Percentiles rank a stretch among this genome's conserved stretches.
These are phyloP conservation scores for Odocoileus hemionus DNA, from an alignment of 2,113 vertebrate species.

Conservation along the genomic window DNA sequence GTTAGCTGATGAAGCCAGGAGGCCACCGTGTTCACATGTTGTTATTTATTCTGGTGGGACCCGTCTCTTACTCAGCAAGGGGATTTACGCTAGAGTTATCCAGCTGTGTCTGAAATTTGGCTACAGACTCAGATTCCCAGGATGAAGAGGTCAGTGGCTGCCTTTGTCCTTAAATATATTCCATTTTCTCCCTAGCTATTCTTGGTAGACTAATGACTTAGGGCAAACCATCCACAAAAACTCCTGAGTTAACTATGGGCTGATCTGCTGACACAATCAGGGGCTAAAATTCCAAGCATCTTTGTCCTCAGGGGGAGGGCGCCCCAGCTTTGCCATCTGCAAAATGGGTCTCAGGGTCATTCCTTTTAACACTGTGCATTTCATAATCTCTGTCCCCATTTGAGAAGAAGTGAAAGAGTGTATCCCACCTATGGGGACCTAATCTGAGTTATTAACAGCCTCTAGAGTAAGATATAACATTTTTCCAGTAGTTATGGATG, in stretches of 20 bases:
- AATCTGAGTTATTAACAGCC: not conserved
- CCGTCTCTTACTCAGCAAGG: not conserved
- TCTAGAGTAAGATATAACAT: not conserved
- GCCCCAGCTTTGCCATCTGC: not conserved
- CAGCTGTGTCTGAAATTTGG: constrained; percentile 23
- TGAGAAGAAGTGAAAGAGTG: not conserved
- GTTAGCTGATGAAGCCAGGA: not conserved
- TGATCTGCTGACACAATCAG: not conserved
- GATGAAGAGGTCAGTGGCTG: constrained; percentile 40
- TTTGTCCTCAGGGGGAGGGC: not conserved
- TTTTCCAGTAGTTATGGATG: not conserved
- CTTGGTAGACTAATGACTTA: not conserved
- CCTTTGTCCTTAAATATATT: constrained; percentile 50
- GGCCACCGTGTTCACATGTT: not conserved
- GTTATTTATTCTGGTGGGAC: not conserved
- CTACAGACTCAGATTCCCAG: constrained; percentile 16
- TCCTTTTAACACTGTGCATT: not conserved
- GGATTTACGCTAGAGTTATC: not conserved
- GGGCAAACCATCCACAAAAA: not conserved
- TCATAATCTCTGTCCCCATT: not conserved
- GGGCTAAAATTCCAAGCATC: not conserved
- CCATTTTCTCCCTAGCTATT: constrained; percentile 28
- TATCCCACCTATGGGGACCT: not conserved
- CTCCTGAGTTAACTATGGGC: not conserved
- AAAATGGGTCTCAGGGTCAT: not conserved